Percentiles rank a stretch among this genome's conserved stretches.
Evolutionary conservation across 2,888 invertebrate genomes (phyloP).

Genomic region (Pterobdella sp.): DNA sequence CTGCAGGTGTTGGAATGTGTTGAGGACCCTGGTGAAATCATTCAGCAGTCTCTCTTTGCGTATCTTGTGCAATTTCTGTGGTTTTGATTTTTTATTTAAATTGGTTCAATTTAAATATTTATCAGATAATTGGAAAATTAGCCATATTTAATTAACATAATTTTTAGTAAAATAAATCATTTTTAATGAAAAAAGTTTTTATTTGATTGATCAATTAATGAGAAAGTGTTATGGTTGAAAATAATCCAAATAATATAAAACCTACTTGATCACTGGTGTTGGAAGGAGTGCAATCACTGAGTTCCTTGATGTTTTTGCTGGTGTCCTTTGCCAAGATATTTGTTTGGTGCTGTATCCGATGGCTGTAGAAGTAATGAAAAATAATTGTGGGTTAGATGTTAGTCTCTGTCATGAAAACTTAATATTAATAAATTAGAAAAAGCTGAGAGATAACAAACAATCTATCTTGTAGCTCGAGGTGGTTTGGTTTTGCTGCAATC

Average conservation of each 20-base stretch:
- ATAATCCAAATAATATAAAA: conserved; percentile 35
- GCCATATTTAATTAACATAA: no score
- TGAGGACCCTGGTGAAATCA: conserved; percentile 80
- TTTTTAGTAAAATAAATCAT: no score
- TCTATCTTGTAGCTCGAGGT: conserved; percentile 76
- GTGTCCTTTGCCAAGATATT: conserved; percentile 89
- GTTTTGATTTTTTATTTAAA: not conserved
- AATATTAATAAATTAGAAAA: conserved; percentile 7
- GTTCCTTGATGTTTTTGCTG: conserved; percentile 72
- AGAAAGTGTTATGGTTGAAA: not conserved
- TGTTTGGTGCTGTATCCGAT: conserved; percentile 88
- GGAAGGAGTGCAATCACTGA: conserved; percentile 51
- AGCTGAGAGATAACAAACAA: conserved; percentile 40
- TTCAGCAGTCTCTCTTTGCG: conserved; percentile 79
- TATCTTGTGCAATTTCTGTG: conserved; percentile 71
- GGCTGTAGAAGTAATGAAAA: conserved; percentile 55
- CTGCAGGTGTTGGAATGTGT: conserved; percentile 73
- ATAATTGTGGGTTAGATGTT: not conserved
- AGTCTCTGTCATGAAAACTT: not conserved
- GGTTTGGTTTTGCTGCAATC: conserved; percentile 80
- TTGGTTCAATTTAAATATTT: no score
- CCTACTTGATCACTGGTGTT: conserved; percentile 43
- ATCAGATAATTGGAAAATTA: no score
- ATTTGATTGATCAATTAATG: not conserved
- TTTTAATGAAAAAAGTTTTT: no score